Evolutionary conservation across 2,888 invertebrate genomes (phyloP), one percentile per base, ranked within the genome.

Genomic region (Ptychoptera albimana): DNA sequence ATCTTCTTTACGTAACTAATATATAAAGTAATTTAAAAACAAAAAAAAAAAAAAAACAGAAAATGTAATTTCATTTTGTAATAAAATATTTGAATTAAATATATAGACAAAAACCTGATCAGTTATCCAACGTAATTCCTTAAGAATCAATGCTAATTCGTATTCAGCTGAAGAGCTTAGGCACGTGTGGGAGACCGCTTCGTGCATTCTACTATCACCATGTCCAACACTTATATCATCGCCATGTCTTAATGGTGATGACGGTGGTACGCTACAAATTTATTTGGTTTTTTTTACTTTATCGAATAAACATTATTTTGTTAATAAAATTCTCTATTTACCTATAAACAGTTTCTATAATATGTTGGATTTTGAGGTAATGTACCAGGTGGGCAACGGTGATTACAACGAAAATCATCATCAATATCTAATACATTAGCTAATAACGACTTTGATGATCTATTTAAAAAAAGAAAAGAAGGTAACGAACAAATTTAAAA

Each of bases 381-480:
- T 41, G 72, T 71, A 53, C 66, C 62, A 51, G 64, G 64, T 53
- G 66, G 58, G 52, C 67, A 66, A 60, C 79, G 72, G 61, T 81
- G 81, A 63, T 78, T 76, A 68, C 82, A 83, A 55, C 84, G 77
- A 68, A 89, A 87, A 71, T 94, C 93, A 68, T 94, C 93, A 67
- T 94, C 94, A 67, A 94, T 87, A 71, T 94, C 93, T 60, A 94
- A 75, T 57, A 94, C 92, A 69, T 94, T 94, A 58, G 94, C 93
- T 59, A 96, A 74, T 58, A 96, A 77, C 63, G 91, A 91, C 71
- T 92, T 89, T 58, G 92, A 91, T 56, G 92, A 92, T 62, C 76
- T 79, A 63, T n/a, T n/a, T n/a, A n/a, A 13, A 51, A 50, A 36
- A 39, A 41, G 14, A 29, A 40, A 29, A 44, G 37, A 42, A n/a